Base-by-base conservation (phyloP, 2,113 vertebrate species). In the Centropus unirufus region DNA sequence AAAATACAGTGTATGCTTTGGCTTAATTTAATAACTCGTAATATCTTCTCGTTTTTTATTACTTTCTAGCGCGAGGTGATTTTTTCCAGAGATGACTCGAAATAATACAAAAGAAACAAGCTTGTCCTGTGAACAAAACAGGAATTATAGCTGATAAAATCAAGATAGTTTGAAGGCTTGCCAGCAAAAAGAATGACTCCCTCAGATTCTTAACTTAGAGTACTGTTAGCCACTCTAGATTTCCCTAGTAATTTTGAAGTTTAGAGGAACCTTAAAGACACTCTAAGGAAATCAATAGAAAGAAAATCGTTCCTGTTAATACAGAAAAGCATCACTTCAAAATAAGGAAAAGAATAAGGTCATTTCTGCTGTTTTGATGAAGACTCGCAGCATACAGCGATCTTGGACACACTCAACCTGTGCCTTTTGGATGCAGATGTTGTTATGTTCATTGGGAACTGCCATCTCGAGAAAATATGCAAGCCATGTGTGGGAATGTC, bases 31-130 rank as follows among this genome's bases (percentile, higher is more conserved):
- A 95, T 96, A 95, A 95, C 81, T 92, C 89, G 96, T 97, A 96
- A 97, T 97, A 95, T 96, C 94, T 92, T 96, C 95, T 95, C 90
- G 80, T 94, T 95, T 96, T 96, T 96, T 95, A 95, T 95, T 96
- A 95, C 82, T 52, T 94, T 92, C 86, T 74, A 93, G 93, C 89
- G 92, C 12, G 68, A 93, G 93, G 76, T 96, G 95, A 97, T 95
- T 95, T 96, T 97, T 97, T 96, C 96, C 96, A 97, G 96, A 97
- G 95, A 92, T 96, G 96, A 96, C 93, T 94, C 95, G 95, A 95
- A 96, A 93, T 92, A 96, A 96, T 88, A 94, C 93, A 96, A 96
- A 96, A 95, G 95, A 92, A 97, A 95, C 88, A 95, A 86, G 82
- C 83, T 95, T 96, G 90, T 96, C 90, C 87, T 62, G 39, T 74